Evolutionary conservation across 2,797 vertebrate genomes (phyloP).

Genomic region (Sternarchorhynchus goeldii): DNA sequence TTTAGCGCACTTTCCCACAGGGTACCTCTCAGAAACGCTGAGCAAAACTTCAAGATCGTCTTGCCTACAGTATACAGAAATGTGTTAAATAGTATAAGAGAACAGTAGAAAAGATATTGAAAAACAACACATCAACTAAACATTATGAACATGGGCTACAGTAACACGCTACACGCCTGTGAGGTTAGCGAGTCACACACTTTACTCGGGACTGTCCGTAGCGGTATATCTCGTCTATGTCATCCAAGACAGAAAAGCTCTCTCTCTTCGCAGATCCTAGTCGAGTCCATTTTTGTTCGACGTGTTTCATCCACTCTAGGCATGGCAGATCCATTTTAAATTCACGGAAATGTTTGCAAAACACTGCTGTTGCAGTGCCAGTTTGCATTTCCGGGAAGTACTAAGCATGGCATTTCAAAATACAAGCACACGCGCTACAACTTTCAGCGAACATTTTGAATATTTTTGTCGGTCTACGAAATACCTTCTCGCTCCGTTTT

Average conservation of each 20-base stretch:
- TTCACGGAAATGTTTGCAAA: neutral
- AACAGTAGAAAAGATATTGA: neutral
- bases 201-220: slow-evolving; percentile 59
- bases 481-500: no score
- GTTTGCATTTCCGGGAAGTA: neutral
- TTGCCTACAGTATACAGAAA: slow-evolving; percentile 63
- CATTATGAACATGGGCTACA: no score
- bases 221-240: slow-evolving; percentile 70
- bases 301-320: slow-evolving; percentile 69
- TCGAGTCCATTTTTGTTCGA: slow-evolving; percentile 70
- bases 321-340: slow-evolving; percentile 73
- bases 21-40: slow-evolving; percentile 62
- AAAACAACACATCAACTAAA: neutral
- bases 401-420: slow-evolving; percentile 35
- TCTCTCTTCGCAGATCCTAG: slow-evolving; percentile 59
- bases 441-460: neutral
- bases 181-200: slow-evolving; percentile 62
- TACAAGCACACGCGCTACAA: neutral
- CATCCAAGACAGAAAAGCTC: slow-evolving; percentile 61
- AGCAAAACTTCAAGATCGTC: slow-evolving; percentile 76
- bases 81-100: neutral
- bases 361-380: neutral
- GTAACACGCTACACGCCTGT: neutral
- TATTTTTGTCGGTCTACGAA: no score
- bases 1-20: slow-evolving; percentile 71